Evolutionary conservation across 2,888 invertebrate genomes (phyloP), one percentile per base, ranked within the genome.

Genomic region (Metalampra italica): DNA sequence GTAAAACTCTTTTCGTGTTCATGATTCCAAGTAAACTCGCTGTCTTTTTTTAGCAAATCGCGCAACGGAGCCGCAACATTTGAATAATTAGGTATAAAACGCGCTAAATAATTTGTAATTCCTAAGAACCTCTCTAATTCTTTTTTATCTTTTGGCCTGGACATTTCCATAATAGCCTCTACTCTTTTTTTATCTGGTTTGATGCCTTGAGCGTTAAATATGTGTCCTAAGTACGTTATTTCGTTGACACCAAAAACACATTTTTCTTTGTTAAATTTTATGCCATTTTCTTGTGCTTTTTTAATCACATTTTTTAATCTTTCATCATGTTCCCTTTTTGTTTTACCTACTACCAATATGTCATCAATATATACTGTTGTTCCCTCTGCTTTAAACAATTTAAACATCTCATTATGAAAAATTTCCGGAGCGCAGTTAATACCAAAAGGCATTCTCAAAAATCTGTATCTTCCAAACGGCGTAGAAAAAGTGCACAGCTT

Each of bases 391-490:
- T 47, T 50, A 55, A 59, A 55, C 7, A 54, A 51, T 56, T 57
- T 51, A 39, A 41, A 50, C 55, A 57, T 56, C n/a, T 45, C 43
- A 41, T n/a, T n/a, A 46, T 45, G 53, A n/a, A n/a, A n/a, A n/a
- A n/a, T n/a, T n/a, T n/a, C n/a, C n/a, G n/a, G n/a, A n/a, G n/a
- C n/a, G n/a, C n/a, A n/a, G n/a, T n/a, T n/a, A n/a, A n/a, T n/a
- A n/a, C n/a, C n/a, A 12, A 50, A 59, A 56, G 30, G 46, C 48
- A 46, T 30, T 30, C 30, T 30, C 30, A 30, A 30, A 30, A 56
- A 56, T 0, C 57, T 36, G 36, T 58, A 62, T 14, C 56, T 38
- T 5, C 59, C 59, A 49, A 53, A 51, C 0, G 56, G 52, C 37
- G 55, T 52, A 34, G 52, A 48, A 30, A 59, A 59, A 0, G 54